phyloP scores from a whole-genome alignment of 2,888 invertebrate genomes.

The Cantharis rufa region DNA sequence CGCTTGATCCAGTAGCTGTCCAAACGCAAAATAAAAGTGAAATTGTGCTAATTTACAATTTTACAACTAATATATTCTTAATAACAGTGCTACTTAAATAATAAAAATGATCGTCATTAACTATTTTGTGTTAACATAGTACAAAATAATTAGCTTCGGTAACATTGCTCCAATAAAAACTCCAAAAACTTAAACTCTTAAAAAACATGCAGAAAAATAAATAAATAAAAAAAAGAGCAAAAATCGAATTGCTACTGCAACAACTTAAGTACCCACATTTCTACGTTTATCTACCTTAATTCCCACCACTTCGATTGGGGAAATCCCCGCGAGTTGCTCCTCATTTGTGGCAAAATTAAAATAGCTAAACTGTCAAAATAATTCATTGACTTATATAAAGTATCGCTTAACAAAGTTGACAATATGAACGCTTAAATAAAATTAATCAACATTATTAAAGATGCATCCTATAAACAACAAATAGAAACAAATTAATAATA shows the following conservation, averaged over 20 bases:
- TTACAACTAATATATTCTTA: conserved; percentile 35
- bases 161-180: neutral
- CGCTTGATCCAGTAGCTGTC: conserved; percentile 72
- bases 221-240: neutral
- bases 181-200: neutral
- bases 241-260: neutral
- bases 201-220: neutral
- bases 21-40: conserved; percentile 63
- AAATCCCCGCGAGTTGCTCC: neutral
- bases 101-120: neutral
- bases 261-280: neutral
- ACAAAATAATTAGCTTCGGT: neutral
- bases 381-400: neutral
- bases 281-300: neutral
- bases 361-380: neutral
- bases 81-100: conserved; percentile 43
- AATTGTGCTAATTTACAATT: conserved; percentile 47
- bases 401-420: neutral
- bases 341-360: neutral
- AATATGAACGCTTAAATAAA: neutral
- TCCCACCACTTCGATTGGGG: neutral
- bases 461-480: neutral
- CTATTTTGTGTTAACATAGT: neutral
- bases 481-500: neutral
- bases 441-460: neutral